phyloP scores from a whole-genome alignment of 2,888 invertebrate species.

The Operophtera brumata region DNA sequence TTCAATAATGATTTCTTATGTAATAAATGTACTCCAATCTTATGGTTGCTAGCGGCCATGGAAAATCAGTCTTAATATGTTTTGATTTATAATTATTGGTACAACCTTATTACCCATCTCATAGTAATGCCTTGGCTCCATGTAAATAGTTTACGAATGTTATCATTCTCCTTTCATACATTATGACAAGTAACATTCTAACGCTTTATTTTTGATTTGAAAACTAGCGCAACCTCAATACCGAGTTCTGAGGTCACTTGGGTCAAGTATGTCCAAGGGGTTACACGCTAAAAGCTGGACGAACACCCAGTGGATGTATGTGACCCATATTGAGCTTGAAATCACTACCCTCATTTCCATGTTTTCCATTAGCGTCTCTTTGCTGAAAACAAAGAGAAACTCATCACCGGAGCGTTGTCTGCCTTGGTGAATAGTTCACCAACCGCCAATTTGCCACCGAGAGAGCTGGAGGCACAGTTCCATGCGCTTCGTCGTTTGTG shows the following conservation, averaged over 20 bases:
- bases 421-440: conserved; percentile 80
- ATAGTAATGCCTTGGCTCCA: background rate
- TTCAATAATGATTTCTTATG: background rate
- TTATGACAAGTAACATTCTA: background rate
- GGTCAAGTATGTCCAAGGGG: too few species aligned
- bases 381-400: conserved; percentile 98
- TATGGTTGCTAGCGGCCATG: conserved; percentile 6
- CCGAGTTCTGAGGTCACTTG: background rate
- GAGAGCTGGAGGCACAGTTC: conserved; percentile 96
- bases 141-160: background rate
- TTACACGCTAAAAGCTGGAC: background rate
- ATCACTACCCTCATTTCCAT: background rate
- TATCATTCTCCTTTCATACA: too few species aligned
- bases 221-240: background rate
- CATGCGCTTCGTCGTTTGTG: conserved; percentile 95
- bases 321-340: background rate
- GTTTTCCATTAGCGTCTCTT: conserved; percentile 89
- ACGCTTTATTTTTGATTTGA: background rate
- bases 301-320: background rate
- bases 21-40: too few species aligned
- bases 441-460: conserved; percentile 77
- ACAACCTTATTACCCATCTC: conserved; percentile 9
- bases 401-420: conserved; percentile 94
- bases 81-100: conserved; percentile 14
- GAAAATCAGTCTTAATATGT: conserved; percentile 4